A percentile compares a stretch with the other conserved stretches of the same genome.
These are phyloP conservation scores for Sinonovacula constricta DNA, from an alignment of 1,140 invertebrate genomes.

Conservation along the genomic window DNA sequence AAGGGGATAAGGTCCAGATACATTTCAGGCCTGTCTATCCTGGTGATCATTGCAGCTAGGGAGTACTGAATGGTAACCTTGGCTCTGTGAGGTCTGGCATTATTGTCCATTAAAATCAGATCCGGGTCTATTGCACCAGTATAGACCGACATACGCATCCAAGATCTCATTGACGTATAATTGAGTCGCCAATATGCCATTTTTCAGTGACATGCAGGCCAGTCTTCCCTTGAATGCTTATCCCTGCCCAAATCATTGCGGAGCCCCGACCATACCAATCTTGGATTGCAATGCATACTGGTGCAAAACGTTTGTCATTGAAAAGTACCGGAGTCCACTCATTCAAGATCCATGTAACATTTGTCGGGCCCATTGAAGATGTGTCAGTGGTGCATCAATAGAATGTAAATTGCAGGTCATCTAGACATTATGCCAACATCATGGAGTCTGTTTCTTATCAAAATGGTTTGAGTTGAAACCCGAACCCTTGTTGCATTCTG, in stretches of 20 bases:
- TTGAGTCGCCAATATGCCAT: background rate
- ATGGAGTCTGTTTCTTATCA: no score
- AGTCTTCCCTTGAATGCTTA: background rate
- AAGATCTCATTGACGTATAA: background rate
- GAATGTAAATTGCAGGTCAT: no score
- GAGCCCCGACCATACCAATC: no score
- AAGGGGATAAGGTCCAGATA: background rate
- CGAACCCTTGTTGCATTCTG: no score
- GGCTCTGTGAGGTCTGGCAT: slow-evolving; percentile 11
- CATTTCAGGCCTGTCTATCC: background rate
- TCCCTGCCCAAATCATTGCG: background rate
- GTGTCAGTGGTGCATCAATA: no score
- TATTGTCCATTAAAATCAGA: background rate
- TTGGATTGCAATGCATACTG: no score
- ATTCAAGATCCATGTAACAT: no score
- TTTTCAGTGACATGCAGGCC: background rate
- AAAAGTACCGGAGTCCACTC: no score
- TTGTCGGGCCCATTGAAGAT: no score
- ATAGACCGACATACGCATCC: background rate
- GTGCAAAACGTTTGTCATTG: no score
- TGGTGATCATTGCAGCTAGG: background rate
- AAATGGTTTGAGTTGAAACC: no score
- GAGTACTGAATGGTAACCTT: background rate
- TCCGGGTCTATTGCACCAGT: background rate
- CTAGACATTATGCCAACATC: no score